A percentile compares a stretch with the other conserved stretches of the same genome.
Evolutionary conservation across 2,888 invertebrate species (phyloP).

Genomic region (Volucella bombylans): DNA sequence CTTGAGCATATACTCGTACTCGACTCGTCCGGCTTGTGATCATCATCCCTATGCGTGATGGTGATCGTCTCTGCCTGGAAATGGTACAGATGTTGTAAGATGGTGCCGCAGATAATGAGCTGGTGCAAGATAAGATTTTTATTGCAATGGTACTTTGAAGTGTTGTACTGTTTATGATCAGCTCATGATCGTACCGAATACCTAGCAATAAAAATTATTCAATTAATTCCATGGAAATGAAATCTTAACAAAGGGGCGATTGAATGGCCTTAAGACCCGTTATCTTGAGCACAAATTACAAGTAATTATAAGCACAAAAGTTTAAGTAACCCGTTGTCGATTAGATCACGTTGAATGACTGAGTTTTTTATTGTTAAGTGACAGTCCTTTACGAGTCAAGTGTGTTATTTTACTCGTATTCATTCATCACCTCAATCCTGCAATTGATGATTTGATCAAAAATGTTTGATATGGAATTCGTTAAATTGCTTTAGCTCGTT

Average conservation of each 20-base stretch:
- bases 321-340: conserved; percentile 27
- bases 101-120: conserved; percentile 71
- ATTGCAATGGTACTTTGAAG: conserved; percentile 67
- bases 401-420: conserved; percentile 2
- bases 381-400: conserved; percentile 15
- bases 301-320: conserved; percentile 38
- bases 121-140: conserved; percentile 60
- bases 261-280: conserved; percentile 37
- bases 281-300: conserved; percentile 29
- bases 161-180: conserved; percentile 69
- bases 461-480: conserved; percentile 17
- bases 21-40: conserved; percentile 25
- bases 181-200: conserved; percentile 41
- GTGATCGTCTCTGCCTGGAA: conserved; percentile 19
- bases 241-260: conserved; percentile 47
- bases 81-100: conserved; percentile 41
- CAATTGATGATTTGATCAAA: conserved; percentile 37
- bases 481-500: conserved; percentile 14
- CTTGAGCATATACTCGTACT: neutral
- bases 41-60: conserved; percentile 40
- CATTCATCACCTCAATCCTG: conserved; percentile 36
- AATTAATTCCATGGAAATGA: conserved; percentile 62
- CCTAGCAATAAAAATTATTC: conserved; percentile 63
- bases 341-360: neutral
- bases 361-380: conserved; percentile 5